These are phyloP conservation scores for Eristalis intricaria DNA, from an alignment of 2,888 invertebrate genomes.

Conservation along the genomic window DNA sequence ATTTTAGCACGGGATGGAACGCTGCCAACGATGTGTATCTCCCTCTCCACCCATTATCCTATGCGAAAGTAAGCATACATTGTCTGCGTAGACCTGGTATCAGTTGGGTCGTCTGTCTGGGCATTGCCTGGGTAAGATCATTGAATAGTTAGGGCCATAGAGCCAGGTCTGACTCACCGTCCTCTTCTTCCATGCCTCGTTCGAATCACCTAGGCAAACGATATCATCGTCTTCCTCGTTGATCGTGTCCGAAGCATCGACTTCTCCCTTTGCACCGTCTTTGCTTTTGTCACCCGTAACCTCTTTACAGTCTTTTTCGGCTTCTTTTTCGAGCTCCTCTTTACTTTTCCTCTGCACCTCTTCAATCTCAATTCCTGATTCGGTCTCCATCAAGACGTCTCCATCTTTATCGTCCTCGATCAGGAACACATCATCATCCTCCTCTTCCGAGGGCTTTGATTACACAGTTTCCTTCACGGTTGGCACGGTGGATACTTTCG, in stretches of 20 bases:
- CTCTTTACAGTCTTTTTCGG: neutral
- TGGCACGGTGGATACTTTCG: neutral
- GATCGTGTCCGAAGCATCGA: constrained; percentile 24
- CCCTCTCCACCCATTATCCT: no score
- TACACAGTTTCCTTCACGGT: neutral
- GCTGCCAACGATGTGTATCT: no score
- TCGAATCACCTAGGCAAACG: constrained; percentile 37
- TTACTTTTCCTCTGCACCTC: neutral
- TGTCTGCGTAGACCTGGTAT: no score
- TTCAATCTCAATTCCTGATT: neutral
- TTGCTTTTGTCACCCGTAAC: constrained; percentile 16
- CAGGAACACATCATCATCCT: constrained; percentile 61
- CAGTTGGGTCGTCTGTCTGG: no score
- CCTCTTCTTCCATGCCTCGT: constrained; percentile 19
- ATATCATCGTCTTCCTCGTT: constrained; percentile 65
- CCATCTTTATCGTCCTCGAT: constrained; percentile 62
- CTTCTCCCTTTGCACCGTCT: constrained; percentile 1
- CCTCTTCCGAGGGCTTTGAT: neutral
- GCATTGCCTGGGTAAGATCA: no score
- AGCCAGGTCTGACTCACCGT: neutral
- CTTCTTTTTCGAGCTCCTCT: neutral
- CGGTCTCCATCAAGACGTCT: constrained; percentile 9
- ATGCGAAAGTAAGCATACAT: no score
- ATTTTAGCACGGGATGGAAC: no score
- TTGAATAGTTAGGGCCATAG: no score